These are phyloP conservation scores for Eulemur rubriventer DNA, from an alignment of 2,797 vertebrate genomes.

Conservation along the genomic window DNA sequence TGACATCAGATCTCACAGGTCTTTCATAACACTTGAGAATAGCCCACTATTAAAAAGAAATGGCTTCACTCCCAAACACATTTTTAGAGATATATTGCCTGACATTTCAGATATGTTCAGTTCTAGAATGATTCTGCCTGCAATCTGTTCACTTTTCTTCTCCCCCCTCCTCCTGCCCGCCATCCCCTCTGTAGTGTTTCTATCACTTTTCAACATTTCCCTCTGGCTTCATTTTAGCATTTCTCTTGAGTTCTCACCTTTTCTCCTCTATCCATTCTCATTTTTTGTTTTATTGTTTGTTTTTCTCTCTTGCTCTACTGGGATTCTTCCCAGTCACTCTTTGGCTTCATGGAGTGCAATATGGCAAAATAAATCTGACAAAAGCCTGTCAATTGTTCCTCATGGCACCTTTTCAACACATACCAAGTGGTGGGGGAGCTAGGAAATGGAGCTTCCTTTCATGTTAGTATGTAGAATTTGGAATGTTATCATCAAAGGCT, in stretches of 20 bases:
- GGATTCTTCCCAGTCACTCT: background rate
- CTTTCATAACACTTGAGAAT: slow-evolving; percentile 5
- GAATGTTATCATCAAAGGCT: background rate
- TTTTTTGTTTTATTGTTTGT: background rate
- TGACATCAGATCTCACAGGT: background rate
- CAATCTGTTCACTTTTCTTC: slow-evolving; percentile 3
- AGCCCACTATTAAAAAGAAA: slow-evolving; percentile 25
- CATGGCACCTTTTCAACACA: background rate
- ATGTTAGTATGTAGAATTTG: background rate
- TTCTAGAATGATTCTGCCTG: slow-evolving; percentile 45
- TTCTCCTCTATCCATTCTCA: background rate
- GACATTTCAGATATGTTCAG: background rate
- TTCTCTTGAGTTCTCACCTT: background rate
- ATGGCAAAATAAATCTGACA: background rate
- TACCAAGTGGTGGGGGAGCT: background rate
- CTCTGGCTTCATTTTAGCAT: slow-evolving; percentile 2
- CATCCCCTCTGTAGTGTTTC: background rate
- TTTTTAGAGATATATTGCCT: slow-evolving; percentile 40
- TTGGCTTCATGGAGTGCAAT: background rate
- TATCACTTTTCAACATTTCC: background rate
- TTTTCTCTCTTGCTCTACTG: background rate
- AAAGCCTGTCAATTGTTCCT: slow-evolving; percentile 13
- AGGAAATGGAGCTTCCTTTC: background rate
- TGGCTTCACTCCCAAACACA: background rate
- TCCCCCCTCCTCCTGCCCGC: background rate